Percentiles rank a stretch among this genome's conserved stretches.
Conservation (phyloP, 1,140 invertebrate genomes). For the Solenopsis invicta region DNA sequence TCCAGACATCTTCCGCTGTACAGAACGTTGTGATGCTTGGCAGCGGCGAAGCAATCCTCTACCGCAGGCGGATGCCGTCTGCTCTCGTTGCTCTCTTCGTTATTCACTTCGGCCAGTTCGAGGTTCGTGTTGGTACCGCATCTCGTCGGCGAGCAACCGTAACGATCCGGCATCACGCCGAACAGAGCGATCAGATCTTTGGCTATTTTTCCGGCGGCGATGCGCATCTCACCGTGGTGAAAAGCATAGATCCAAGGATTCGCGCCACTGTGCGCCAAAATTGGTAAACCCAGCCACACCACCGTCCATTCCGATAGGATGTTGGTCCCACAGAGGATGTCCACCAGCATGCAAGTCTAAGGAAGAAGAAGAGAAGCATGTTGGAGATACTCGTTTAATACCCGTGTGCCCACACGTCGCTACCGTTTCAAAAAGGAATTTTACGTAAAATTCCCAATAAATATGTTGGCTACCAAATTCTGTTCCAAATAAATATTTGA, state of each 20-base stretch:
- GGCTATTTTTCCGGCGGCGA: slow-evolving; percentile 88
- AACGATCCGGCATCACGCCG: slow-evolving; percentile 84
- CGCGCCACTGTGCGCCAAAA: slow-evolving; percentile 88
- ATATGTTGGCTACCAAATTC: too few species aligned
- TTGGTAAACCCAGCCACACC: slow-evolving; percentile 88
- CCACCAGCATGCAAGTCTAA: slow-evolving; percentile 88
- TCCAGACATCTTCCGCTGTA: slow-evolving; percentile 80
- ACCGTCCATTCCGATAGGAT: slow-evolving; percentile 87
- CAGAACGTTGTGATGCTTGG: slow-evolving; percentile 76
- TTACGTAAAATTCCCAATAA: too few species aligned
- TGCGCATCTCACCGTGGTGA: slow-evolving; percentile 89
- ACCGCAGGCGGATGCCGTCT: slow-evolving; percentile 73
- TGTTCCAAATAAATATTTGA: too few species aligned
- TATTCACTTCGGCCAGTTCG: slow-evolving; percentile 81
- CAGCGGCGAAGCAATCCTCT: slow-evolving; percentile 81
- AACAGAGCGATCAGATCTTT: slow-evolving; percentile 86
- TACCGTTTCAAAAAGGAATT: too few species aligned
- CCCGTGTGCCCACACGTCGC: too few species aligned
- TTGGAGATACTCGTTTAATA: too few species aligned
- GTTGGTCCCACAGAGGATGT: slow-evolving; percentile 87
- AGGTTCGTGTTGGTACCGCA: slow-evolving; percentile 82
- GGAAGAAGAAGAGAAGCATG: slow-evolving; percentile 79
- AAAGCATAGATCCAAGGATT: slow-evolving; percentile 92
- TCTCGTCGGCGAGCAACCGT: slow-evolving; percentile 82
- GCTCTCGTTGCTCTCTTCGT: slow-evolving; percentile 74